Evolutionary conservation across 2,888 invertebrate genomes (phyloP), one percentile per base, ranked within the genome.

Genomic region (Agrochola lota): DNA sequence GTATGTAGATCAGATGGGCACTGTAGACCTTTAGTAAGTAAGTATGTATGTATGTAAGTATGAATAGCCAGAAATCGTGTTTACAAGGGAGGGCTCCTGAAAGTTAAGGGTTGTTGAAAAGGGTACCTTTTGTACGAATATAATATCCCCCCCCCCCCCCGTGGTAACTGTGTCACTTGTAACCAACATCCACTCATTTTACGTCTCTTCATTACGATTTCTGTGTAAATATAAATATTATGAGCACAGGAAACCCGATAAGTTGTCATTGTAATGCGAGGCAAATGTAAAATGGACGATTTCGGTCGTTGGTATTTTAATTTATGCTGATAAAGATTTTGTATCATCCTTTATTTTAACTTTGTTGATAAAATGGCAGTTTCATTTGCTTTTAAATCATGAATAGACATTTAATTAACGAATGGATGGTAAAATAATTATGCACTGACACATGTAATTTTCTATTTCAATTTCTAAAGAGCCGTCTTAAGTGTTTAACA

Each of bases 151-250:
- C 23, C 20, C 17, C 60, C 11, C 70, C 55, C 49, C 23, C 20
- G 20, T n/a, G 26, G n/a, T 66, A 60, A 62, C 60, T 70, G 59
- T 70, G 63, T 57, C 72, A 81, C 70, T 75, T 70, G 59, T 78
- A 55, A 70, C 55, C 15, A 75, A 63, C 40, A 64, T 75, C 30
- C 26, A 66, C 55, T 71, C 26, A 46, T 74, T 82, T 81, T 64
- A 67, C 55, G 35, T 55, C n/a, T 60, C 55, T 60, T 26, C n/a
- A 12, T 30, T 60, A 74, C 43, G 35, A 35, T 67, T 82, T 66
- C 30, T 71, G 59, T 64, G 59, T 83, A 75, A 84, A 86, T 83
- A 86, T 83, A 75, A 84, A 86, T 83, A 86, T 86, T 84, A 75
- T 78, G 70, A 73, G 35, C 63, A 62, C 78, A 78, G 78, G 71